These are phyloP conservation scores for Drosophila demipolita DNA, from an alignment of 2,888 invertebrate genomes.

Conservation along the genomic window DNA sequence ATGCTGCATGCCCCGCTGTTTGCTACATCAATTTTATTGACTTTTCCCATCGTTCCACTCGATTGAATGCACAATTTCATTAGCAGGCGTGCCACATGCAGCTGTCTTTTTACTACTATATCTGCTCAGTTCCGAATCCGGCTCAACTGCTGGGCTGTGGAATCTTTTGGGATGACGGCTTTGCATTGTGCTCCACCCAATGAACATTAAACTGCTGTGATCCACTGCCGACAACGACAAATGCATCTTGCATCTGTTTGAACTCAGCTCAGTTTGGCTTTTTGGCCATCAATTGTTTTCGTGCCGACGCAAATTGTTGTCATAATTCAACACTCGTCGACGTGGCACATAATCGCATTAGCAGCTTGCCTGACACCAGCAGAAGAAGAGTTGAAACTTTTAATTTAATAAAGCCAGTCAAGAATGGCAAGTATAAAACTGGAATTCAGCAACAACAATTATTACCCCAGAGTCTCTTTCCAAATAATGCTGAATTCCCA, in stretches of 20 bases:
- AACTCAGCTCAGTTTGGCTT: conserved; percentile 8
- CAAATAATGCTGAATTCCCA: conserved; percentile 62
- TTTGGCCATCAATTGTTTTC: conserved; percentile 46
- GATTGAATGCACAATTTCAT: conserved; percentile 84
- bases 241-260: conserved; percentile 34
- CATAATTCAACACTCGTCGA: conserved; percentile 44
- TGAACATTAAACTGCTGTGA: conserved; percentile 45
- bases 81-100: conserved; percentile 81
- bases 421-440: conserved; percentile 26
- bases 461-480: conserved; percentile 35
- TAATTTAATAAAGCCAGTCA: conserved; percentile 64
- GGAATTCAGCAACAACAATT: conserved; percentile 22
- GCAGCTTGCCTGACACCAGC: conserved; percentile 46
- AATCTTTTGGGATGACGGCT: conserved; percentile 41
- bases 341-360: conserved; percentile 58
- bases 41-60: conserved; percentile 84
- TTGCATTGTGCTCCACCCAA: conserved; percentile 52
- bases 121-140: not conserved
- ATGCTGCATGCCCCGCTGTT: conserved; percentile 32
- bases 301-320: conserved; percentile 39
- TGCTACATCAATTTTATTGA: conserved; percentile 84
- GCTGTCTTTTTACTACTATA: conserved; percentile 43
- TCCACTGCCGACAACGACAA: conserved; percentile 42
- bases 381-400: conserved; percentile 48
- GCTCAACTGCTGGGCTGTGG: not conserved